Base-by-base conservation (phyloP, 1,140 invertebrate genomes). In the Brachionus koreanus region DNA sequence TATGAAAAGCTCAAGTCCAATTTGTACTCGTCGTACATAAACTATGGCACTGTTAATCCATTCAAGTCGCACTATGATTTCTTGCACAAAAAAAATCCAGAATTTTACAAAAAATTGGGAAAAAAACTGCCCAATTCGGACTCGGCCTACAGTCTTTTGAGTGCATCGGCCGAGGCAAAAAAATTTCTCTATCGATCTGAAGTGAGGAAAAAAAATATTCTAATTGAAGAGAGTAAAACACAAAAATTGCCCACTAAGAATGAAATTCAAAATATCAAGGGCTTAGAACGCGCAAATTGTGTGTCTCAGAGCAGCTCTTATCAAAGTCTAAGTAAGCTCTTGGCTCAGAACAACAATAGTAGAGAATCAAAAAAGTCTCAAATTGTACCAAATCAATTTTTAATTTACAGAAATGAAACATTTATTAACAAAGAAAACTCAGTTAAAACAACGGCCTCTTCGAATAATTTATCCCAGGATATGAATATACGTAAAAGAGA, bases 331-430 rank as follows among this genome's bases (percentile, higher is more conserved):
- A 74, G 12, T 10, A 74, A 33, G 16, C 5, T 13, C 2, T 25
- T 74, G 1, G 7, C 19, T 12, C 69, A 12, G 25, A 46, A 29
- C 23, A 46, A 46, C 23, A 4, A 9, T 13, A 74, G 10, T 25
- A 25, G 43, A 74, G 69, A 43, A 25, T 3, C 39, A 10, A 74
- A 74, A 43, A 74, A 74, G 16, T 16, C 16, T 13, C 19, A 23
- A 46, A 25, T 74, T 43, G 42, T 46, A 3, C 69, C 37, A 9
- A 74, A 74, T 74, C 69, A 74, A 33, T 74, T 74, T 33, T 74
- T 74, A 46, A 74, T 46, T 74, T 74, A 74, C 43, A n/a, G 69
- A 46, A 74, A 74, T 29, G 69, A 74, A 74, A 25, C 43, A 25
- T 4, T 74, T 43, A 39, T 46, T n/a, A 19, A 19, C n/a, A 74